A percentile compares a stretch with the other conserved stretches of the same genome.
Conservation (phyloP, 1,140 invertebrate species). For the Lepidostoma basale region DNA sequence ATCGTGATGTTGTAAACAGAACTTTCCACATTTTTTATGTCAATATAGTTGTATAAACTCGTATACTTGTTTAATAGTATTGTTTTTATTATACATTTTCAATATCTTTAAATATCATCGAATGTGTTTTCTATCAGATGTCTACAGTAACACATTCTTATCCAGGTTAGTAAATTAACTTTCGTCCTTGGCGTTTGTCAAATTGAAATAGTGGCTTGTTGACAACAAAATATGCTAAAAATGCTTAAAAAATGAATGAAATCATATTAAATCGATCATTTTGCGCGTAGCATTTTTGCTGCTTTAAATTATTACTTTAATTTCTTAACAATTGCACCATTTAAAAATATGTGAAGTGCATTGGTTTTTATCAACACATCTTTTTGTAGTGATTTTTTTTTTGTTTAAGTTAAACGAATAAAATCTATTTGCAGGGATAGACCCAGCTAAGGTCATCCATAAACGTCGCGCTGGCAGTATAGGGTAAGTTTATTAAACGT, state of each 20-base stretch:
- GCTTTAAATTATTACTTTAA: no score
- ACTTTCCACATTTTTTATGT: slow-evolving; percentile 42
- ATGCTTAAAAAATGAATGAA: slow-evolving; percentile 2
- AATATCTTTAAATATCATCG: slow-evolving; percentile 27
- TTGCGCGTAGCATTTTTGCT: no score
- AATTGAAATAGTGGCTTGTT: slow-evolving; percentile 34
- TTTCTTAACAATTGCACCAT: no score
- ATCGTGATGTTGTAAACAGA: slow-evolving; percentile 57
- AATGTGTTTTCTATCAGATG: slow-evolving; percentile 54
- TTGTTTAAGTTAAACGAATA: no score
- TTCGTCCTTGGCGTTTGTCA: slow-evolving; percentile 46
- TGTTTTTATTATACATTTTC: slow-evolving; percentile 3
- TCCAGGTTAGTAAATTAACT: slow-evolving; percentile 53
- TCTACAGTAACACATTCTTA: slow-evolving; percentile 61
- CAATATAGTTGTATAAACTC: slow-evolving; percentile 23
- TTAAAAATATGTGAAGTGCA: no score
- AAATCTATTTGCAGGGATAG: slow-evolving; percentile 57
- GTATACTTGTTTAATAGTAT: slow-evolving; percentile 17
- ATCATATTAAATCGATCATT: background rate
- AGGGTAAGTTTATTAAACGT: slow-evolving; percentile 55
- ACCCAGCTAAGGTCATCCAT: slow-evolving; percentile 62
- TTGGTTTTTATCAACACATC: no score
- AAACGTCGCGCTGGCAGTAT: slow-evolving; percentile 62
- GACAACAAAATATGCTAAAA: slow-evolving; percentile 10
- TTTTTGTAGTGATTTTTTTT: no score